These are phyloP conservation scores for Lutraria rhynchaena DNA, from an alignment of 1,140 invertebrate species.

Conservation along the genomic window DNA sequence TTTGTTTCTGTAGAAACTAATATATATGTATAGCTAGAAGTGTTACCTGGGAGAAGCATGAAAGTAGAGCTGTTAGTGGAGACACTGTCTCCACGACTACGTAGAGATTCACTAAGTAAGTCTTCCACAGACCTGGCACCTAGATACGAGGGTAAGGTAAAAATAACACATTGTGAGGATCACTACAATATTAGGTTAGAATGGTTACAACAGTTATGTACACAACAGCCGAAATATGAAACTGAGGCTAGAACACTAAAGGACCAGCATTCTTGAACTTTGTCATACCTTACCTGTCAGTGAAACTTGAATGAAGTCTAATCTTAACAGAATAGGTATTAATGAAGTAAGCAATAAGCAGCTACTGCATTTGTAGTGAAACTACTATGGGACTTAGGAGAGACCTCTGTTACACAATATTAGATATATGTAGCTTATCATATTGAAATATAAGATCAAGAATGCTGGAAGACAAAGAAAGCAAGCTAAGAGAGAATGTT, in stretches of 20 bases:
- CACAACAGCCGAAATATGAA: not conserved
- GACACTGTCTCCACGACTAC: conserved; percentile 55
- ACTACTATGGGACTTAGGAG: no score
- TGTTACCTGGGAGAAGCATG: conserved; percentile 57
- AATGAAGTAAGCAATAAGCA: no score
- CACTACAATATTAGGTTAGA: conserved; percentile 29
- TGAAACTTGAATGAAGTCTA: no score
- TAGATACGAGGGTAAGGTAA: conserved; percentile 28
- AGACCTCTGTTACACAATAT: no score
- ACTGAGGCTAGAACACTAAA: not conserved
- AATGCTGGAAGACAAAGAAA: no score
- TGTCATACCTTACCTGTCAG: no score
- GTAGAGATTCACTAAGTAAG: conserved; percentile 48
- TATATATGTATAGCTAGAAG: not conserved
- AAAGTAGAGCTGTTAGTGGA: conserved; percentile 55
- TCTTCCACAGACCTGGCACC: conserved; percentile 49
- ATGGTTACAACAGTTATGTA: conserved; percentile 7
- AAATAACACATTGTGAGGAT: conserved; percentile 44
- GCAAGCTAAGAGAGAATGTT: no score
- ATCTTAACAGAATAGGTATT: no score
- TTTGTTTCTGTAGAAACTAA: no score
- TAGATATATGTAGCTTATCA: no score
- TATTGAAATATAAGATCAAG: no score
- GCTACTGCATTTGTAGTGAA: no score
- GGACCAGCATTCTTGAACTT: not conserved